phyloP scores from a whole-genome alignment of 2,888 invertebrate genomes.

The Arrhopalites spinosus region DNA sequence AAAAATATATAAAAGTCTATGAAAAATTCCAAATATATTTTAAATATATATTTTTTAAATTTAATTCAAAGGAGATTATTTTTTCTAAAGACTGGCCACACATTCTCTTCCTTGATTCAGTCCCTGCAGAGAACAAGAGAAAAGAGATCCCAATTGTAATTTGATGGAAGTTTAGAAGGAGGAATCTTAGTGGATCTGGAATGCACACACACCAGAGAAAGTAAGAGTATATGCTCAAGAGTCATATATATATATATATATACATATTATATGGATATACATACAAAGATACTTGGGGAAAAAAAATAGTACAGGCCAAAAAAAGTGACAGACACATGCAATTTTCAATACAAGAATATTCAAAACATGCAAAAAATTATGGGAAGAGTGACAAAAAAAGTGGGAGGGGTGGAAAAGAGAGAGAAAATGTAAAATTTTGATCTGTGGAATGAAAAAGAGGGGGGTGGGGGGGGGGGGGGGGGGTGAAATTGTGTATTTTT shows the following conservation, averaged over 20 bases:
- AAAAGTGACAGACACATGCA: slow-evolving; percentile 10
- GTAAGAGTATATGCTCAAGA: slow-evolving; percentile 33
- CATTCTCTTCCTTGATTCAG: slow-evolving; percentile 56
- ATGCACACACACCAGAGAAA: slow-evolving; percentile 29
- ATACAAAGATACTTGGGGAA: not conserved
- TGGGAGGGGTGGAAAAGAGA: slow-evolving; percentile 4
- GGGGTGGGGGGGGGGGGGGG: no score
- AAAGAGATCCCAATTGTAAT: slow-evolving; percentile 43
- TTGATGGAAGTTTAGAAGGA: slow-evolving; percentile 34
- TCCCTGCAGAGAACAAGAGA: slow-evolving; percentile 56
- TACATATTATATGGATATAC: not conserved
- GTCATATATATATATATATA: not conserved
- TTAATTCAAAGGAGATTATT: slow-evolving; percentile 40
- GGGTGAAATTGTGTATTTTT: not conserved
- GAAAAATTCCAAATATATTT: not conserved
- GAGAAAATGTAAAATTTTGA: not conserved
- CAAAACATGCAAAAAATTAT: not conserved
- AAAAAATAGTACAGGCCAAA: slow-evolving; percentile 12
- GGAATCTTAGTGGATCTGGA: slow-evolving; percentile 37
- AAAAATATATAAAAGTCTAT: no score
- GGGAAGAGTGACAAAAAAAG: slow-evolving; percentile 4
- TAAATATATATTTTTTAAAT: slow-evolving; percentile 11
- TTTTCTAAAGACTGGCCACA: slow-evolving; percentile 56
- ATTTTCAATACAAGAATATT: not conserved
- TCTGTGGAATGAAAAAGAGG: not conserved